Evolutionary conservation across 2,113 vertebrate species (phyloP), one percentile per base, ranked within the genome.

Genomic region (Hemibagrus wyckioides): DNA sequence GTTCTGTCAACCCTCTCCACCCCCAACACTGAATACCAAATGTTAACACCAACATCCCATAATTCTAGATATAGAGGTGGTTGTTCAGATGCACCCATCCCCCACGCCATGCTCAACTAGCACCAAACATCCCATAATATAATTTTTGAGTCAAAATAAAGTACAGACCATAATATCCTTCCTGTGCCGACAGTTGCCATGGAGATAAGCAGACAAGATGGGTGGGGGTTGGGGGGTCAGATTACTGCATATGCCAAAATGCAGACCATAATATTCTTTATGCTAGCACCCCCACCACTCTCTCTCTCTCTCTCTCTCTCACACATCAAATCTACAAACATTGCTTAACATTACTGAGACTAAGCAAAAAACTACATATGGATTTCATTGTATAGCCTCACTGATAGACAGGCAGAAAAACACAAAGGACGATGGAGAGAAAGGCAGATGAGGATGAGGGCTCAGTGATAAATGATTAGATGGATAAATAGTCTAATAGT

Each of bases 121-220:
- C 85, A 57, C 89, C 87, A 87, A 93, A 92, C 88, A 91, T 92
- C 92, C 91, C 92, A 92, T 91, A 90, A 95, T 93, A 93, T 93
- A 87, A 93, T 93, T 94, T 94, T 91, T 93, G 90, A 92, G 88
- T 91, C 89, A 90, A 94, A 92, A 90, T 86, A 88, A 90, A 52
- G 48, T 89, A 91, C 93, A 95, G 93, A 93, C 94, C 93, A 94
- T 95, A 95, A 95, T 94, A 94, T 90, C 92, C 91, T 93, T 94
- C 86, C 89, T 94, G 91, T 89, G 89, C 91, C 57, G 88, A 84
- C 90, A 89, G 94, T 95, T 65, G 73, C 85, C 89, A 95, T 94
- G 93, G 95, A 87, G 88, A 95, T 92, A 89, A 92, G 88, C 91
- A 89, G 88, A 88, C 87, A 83, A 90, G 10, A 65, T 87, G 88